Evolutionary conservation across 1,140 invertebrate genomes (phyloP).

Genomic region (Triops cancriformis): DNA sequence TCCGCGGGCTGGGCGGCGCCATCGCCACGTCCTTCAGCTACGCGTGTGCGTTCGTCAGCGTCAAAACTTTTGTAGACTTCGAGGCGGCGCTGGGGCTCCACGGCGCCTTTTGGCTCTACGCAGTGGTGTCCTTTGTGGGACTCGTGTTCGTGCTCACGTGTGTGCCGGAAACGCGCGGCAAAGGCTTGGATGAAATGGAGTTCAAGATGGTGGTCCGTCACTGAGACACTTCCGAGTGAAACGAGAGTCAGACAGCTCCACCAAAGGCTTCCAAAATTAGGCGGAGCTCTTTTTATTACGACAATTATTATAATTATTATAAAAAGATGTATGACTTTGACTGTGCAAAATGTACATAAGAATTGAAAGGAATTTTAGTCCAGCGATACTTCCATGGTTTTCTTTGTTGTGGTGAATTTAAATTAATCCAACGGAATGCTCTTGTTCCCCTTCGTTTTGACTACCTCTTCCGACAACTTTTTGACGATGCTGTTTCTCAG

Average conservation of each 20-base stretch:
- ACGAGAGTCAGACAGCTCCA: background rate
- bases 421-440: background rate
- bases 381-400: background rate
- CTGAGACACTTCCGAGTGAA: background rate
- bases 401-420: background rate
- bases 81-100: conserved; percentile 62
- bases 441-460: background rate
- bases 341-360: background rate
- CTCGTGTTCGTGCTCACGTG: conserved; percentile 72
- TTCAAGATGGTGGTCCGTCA: background rate
- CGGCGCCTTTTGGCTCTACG: conserved; percentile 81
- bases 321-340: background rate
- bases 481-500: too few species aligned
- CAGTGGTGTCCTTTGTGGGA: conserved; percentile 69
- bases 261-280: background rate
- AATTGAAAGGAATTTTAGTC: background rate
- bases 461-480: background rate
- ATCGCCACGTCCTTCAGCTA: conserved; percentile 77
- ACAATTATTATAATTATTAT: background rate
- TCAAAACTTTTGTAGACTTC: conserved; percentile 77
- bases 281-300: background rate
- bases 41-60: conserved; percentile 76
- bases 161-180: conserved; percentile 83
- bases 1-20: conserved; percentile 69
- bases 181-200: conserved; percentile 78